Evolutionary conservation across 2,113 vertebrate genomes (phyloP).

Genomic region (Petrocephalus zakoni): DNA sequence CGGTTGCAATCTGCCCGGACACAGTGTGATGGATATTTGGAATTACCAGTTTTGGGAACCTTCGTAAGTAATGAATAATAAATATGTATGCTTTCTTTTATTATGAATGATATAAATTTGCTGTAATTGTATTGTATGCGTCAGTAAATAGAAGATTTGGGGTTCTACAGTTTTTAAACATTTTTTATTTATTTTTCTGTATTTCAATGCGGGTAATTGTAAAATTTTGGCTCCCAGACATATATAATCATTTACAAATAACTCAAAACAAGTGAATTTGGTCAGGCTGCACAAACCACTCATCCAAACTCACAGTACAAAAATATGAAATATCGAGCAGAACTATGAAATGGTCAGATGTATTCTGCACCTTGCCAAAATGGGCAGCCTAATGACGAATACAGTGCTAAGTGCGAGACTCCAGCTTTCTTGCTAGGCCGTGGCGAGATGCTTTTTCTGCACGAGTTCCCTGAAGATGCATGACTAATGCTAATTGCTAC

Average conservation of each 20-base stretch:
- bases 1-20: not conserved
- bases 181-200: not conserved
- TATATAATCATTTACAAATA: not conserved
- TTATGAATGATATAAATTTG: not conserved
- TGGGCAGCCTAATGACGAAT: not conserved
- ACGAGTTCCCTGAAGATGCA: not conserved
- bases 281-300: not conserved
- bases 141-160: not conserved
- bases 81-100: not conserved
- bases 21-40: not conserved
- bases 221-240: constrained; percentile 4
- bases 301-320: not conserved
- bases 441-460: not conserved
- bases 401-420: not conserved
- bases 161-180: not conserved
- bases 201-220: not conserved
- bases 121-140: not conserved
- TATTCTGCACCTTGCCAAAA: not conserved
- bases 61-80: not conserved
- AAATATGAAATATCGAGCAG: not conserved
- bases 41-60: not conserved
- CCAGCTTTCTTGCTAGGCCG: not conserved
- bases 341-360: not conserved
- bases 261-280: not conserved
- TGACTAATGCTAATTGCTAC: not conserved